A percentile compares a stretch with the other conserved stretches of the same genome.
These are phyloP conservation scores for Ectemnius lituratus DNA, from an alignment of 2,888 invertebrate species.

Conservation along the genomic window DNA sequence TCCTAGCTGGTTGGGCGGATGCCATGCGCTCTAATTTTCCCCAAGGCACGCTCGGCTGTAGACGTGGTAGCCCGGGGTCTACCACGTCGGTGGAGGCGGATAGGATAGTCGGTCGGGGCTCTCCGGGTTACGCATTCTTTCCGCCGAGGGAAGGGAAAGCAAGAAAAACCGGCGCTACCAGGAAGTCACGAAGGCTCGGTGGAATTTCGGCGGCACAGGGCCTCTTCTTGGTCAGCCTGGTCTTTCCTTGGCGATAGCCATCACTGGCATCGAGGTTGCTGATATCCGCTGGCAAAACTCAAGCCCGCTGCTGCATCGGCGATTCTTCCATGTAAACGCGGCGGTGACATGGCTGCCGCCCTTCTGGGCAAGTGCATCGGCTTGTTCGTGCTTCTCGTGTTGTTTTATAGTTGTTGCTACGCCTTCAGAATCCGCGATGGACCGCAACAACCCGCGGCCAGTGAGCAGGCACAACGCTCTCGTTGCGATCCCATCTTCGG, in stretches of 20 bases:
- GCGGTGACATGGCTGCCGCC: constrained; percentile 70
- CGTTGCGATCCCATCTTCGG: constrained; percentile 54
- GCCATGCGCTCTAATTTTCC: constrained; percentile 76
- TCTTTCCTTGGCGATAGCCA: too few species aligned
- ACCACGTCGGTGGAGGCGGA: constrained; percentile 49
- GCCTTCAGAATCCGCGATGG: constrained; percentile 72
- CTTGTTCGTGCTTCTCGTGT: constrained; percentile 59
- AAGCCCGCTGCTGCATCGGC: constrained; percentile 31
- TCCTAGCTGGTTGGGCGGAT: constrained; percentile 74
- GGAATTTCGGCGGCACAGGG: neutral
- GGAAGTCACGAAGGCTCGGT: constrained; percentile 1
- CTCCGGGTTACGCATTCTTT: constrained; percentile 42
- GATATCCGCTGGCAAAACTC: constrained; percentile 20
- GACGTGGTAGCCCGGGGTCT: constrained; percentile 58
- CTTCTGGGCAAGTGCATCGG: constrained; percentile 68
- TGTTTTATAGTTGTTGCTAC: constrained; percentile 65
- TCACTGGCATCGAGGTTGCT: neutral
- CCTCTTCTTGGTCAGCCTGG: constrained; percentile 1
- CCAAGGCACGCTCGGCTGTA: constrained; percentile 61
- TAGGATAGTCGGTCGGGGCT: constrained; percentile 42
- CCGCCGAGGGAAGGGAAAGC: constrained; percentile 24
- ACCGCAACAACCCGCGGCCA: constrained; percentile 23
- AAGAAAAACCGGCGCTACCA: neutral
- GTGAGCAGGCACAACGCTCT: constrained; percentile 41
- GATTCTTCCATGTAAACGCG: constrained; percentile 65